A percentile compares a stretch with the other conserved stretches of the same genome.
These are phyloP conservation scores for Ganaspis brasiliensis DNA, from an alignment of 2,888 invertebrate species.

Conservation along the genomic window DNA sequence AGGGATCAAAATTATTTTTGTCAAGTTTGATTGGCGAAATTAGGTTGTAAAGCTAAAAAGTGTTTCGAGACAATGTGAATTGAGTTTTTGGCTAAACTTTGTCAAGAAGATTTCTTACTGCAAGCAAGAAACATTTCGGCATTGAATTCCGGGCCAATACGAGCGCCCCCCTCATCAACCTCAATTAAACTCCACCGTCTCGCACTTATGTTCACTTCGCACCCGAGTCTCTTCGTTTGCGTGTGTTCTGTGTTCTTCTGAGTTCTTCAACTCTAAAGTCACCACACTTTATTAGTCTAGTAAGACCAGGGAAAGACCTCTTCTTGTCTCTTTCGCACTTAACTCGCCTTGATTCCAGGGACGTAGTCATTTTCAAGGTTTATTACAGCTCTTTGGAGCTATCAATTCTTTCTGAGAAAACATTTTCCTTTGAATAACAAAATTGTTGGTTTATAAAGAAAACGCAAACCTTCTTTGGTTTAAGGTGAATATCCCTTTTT, in stretches of 20 bases:
- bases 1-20: not conserved
- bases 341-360: constrained; percentile 6
- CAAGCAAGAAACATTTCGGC: constrained; percentile 77
- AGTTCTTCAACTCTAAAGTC: constrained; percentile 71
- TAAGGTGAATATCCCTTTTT: no score
- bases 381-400: no score
- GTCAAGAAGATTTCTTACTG: constrained; percentile 64
- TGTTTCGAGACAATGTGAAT: constrained; percentile 57
- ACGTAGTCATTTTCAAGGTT: not conserved
- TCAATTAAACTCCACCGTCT: constrained; percentile 80
- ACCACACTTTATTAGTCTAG: constrained; percentile 69
- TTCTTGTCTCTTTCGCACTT: constrained; percentile 47
- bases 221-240: constrained; percentile 70
- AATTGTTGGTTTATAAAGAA: no score
- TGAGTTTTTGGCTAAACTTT: constrained; percentile 66
- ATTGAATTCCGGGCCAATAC: constrained; percentile 81
- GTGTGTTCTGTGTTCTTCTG: constrained; percentile 47
- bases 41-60: not conserved
- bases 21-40: not conserved
- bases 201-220: constrained; percentile 79
- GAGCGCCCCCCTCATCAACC: constrained; percentile 80
- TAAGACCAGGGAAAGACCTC: constrained; percentile 62
- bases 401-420: no score
- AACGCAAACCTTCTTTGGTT: no score
- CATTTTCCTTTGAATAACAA: no score